These are phyloP conservation scores for Cottoperca gobio DNA, from an alignment of 2,797 vertebrate genomes.

Conservation along the genomic window DNA sequence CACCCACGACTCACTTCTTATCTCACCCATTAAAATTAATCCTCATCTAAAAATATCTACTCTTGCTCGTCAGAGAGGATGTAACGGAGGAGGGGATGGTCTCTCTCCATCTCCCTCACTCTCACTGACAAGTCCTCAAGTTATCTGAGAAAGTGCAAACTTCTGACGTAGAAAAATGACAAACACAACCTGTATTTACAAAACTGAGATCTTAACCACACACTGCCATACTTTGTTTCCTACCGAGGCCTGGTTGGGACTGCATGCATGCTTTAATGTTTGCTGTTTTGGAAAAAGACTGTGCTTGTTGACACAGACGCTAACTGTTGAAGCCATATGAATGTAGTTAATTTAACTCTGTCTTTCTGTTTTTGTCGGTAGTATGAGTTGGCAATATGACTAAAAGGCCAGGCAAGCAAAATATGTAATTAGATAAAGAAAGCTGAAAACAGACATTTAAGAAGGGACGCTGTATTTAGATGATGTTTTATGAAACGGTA, in stretches of 20 bases:
- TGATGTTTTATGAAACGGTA: too few species aligned
- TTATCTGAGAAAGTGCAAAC: constrained; percentile 35
- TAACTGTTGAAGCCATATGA: constrained; percentile 21
- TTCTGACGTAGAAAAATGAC: constrained; percentile 27
- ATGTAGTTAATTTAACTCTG: constrained; percentile 7
- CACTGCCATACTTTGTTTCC: constrained; percentile 28
- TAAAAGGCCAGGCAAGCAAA: constrained; percentile 14
- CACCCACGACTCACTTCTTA: constrained; percentile 73
- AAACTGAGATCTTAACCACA: constrained; percentile 48
- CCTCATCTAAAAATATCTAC: constrained; percentile 82
- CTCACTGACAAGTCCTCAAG: constrained; percentile 25
- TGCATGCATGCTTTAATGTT: constrained; percentile 34
- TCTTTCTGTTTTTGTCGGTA: constrained; percentile 4
- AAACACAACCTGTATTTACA: constrained; percentile 53
- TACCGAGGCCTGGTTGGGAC: constrained; percentile 28
- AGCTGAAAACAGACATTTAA: background rate
- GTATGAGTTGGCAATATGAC: background rate
- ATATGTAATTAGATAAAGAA: constrained; percentile 12
- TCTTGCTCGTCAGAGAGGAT: constrained; percentile 56
- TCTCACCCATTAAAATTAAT: constrained; percentile 81
- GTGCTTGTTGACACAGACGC: constrained; percentile 30
- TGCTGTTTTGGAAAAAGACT: constrained; percentile 29
- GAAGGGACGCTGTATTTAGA: background rate
- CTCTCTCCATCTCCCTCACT: constrained; percentile 20
- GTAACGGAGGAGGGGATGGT: constrained; percentile 54